These are phyloP conservation scores for Pollenia labialis DNA, from an alignment of 2,888 invertebrate species.

Conservation along the genomic window DNA sequence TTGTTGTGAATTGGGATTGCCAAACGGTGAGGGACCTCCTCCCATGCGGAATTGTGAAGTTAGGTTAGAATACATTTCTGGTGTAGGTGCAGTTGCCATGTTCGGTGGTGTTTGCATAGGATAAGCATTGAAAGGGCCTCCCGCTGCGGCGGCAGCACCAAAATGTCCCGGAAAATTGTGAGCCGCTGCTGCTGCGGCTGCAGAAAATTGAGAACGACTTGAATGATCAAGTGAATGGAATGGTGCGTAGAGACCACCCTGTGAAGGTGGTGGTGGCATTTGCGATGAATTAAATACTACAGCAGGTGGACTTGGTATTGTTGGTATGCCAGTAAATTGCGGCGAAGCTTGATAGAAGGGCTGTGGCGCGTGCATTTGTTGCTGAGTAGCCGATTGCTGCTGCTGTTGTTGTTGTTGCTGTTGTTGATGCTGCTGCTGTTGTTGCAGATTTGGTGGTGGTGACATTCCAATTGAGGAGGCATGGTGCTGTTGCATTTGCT, in stretches of 20 bases:
- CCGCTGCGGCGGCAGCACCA: conserved; percentile 84
- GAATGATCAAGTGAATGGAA: conserved; percentile 89
- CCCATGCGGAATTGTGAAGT: conserved; percentile 87
- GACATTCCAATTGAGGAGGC: conserved; percentile 84
- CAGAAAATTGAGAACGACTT: conserved; percentile 91
- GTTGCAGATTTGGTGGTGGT: conserved; percentile 86
- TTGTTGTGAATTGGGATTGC: conserved; percentile 88
- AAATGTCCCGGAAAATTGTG: conserved; percentile 86
- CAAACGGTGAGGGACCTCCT: conserved; percentile 86
- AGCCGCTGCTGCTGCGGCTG: conserved; percentile 86
- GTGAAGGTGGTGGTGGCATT: conserved; percentile 86
- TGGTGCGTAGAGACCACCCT: conserved; percentile 91
- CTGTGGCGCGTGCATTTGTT: conserved; percentile 84
- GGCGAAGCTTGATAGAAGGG: conserved; percentile 87
- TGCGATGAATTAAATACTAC: conserved; percentile 91
- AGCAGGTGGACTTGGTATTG: conserved; percentile 94
- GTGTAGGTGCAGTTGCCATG: conserved; percentile 86
- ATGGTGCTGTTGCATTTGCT: conserved; percentile 86
- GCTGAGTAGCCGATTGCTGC: conserved; percentile 83
- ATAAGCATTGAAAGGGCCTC: conserved; percentile 88
- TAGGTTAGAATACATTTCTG: conserved; percentile 89
- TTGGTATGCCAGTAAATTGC: conserved; percentile 91
- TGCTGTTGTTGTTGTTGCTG: conserved; percentile 85
- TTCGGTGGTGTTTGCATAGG: conserved; percentile 85
- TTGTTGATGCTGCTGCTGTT: conserved; percentile 88